phyloP scores from a whole-genome alignment of 2,797 vertebrate genomes.

The Lutjanus campechanus region DNA sequence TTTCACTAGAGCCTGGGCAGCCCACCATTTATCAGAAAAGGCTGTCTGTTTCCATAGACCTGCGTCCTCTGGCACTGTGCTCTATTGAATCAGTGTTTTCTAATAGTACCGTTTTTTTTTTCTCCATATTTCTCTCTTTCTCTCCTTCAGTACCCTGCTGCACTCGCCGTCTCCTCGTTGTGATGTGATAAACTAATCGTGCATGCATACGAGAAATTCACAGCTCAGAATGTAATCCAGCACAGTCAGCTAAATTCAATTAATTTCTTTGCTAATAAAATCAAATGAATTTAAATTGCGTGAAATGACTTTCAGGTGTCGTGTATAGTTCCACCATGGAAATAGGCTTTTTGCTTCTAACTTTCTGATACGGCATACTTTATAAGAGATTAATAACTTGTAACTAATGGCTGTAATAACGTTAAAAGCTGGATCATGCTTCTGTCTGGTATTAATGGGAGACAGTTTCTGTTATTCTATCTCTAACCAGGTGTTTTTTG shows the following conservation, averaged over 20 bases:
- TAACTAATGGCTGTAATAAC: background rate
- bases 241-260: constrained; percentile 14
- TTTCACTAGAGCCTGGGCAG: constrained; percentile 60
- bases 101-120: constrained; percentile 36
- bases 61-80: constrained; percentile 61
- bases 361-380: background rate
- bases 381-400: background rate
- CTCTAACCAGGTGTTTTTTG: no score
- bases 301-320: background rate
- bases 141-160: constrained; percentile 27
- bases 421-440: background rate
- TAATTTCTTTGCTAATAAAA: background rate
- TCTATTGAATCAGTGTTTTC: constrained; percentile 63
- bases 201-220: background rate
- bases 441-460: background rate
- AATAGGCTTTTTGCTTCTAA: background rate
- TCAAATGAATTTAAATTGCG: background rate
- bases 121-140: constrained; percentile 26
- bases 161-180: constrained; percentile 3
- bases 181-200: constrained; percentile 26
- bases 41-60: constrained; percentile 66
- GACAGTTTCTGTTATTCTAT: background rate
- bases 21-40: constrained; percentile 69
- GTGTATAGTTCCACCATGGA: background rate
- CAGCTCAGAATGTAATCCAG: constrained; percentile 3